phyloP scores from a whole-genome alignment of 2,797 vertebrate species.

The Danio albolineatus region DNA sequence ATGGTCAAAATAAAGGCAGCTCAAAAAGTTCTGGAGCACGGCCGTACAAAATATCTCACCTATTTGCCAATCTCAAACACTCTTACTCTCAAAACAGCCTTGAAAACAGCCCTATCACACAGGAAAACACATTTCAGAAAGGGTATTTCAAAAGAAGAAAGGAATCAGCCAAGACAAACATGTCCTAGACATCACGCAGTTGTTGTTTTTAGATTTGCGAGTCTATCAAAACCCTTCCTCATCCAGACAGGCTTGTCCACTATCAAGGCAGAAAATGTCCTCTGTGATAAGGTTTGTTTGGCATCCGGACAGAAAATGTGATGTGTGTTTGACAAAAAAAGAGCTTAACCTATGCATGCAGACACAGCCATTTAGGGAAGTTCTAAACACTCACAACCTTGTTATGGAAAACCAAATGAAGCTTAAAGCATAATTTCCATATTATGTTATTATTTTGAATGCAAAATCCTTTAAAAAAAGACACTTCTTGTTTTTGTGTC shows the following conservation, averaged over 20 bases:
- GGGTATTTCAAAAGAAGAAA: conserved; percentile 64
- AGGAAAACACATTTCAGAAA: conserved; percentile 73
- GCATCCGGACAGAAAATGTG: conserved; percentile 49
- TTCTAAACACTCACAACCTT: conserved; percentile 21
- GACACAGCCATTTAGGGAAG: conserved; percentile 28
- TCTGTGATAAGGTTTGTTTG: conserved; percentile 58
- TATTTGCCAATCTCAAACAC: conserved; percentile 16
- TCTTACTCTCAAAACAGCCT: conserved; percentile 46
- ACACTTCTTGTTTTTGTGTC: background rate
- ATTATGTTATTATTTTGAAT: background rate
- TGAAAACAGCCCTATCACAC: conserved; percentile 62
- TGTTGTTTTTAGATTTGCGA: conserved; percentile 75
- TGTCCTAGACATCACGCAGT: conserved; percentile 69
- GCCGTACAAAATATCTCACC: background rate
- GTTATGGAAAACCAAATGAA: background rate
- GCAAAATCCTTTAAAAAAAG: background rate
- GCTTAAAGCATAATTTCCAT: background rate
- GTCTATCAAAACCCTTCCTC: conserved; percentile 55
- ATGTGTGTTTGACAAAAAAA: conserved; percentile 36
- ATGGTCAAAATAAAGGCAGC: background rate
- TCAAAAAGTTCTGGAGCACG: background rate
- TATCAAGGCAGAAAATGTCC: conserved; percentile 64
- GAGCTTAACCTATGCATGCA: conserved; percentile 2
- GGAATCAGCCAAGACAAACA: conserved; percentile 77
- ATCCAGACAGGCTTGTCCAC: conserved; percentile 46